Conservation (phyloP, 2,797 vertebrate genomes). For the Salmo trutta region DNA sequence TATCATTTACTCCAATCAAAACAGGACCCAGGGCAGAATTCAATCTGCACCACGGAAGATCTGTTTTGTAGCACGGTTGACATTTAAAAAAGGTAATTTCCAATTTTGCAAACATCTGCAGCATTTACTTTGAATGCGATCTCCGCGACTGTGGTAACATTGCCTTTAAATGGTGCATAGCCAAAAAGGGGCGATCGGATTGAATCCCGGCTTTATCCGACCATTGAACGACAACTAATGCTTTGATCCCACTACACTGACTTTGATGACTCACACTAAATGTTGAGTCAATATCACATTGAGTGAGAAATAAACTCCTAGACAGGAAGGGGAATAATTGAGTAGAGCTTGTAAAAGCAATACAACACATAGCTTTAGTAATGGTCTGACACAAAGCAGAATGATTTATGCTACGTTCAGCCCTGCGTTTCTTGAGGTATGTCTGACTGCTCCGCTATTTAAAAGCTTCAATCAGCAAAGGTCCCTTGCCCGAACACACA, state of each 20-base stretch:
- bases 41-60: no score
- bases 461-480: neutral
- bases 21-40: neutral
- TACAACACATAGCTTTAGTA: slow-evolving; percentile 4
- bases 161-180: no score
- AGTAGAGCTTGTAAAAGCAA: neutral
- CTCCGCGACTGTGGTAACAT: no score
- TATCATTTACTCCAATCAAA: slow-evolving; percentile 26
- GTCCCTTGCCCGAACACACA: neutral
- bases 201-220: neutral
- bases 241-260: neutral
- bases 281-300: neutral
- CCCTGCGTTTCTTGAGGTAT: no score
- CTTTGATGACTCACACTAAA: slow-evolving; percentile 3
- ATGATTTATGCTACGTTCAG: neutral
- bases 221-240: slow-evolving; percentile 16
- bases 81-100: no score
- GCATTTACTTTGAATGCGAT: no score
- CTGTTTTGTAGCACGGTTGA: no score
- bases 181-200: no score
- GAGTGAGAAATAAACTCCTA: neutral
- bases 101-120: no score
- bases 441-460: neutral
- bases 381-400: neutral
- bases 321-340: neutral